These are phyloP conservation scores for Apodemia duryi DNA, from an alignment of 2,888 invertebrate species.

Conservation along the genomic window DNA sequence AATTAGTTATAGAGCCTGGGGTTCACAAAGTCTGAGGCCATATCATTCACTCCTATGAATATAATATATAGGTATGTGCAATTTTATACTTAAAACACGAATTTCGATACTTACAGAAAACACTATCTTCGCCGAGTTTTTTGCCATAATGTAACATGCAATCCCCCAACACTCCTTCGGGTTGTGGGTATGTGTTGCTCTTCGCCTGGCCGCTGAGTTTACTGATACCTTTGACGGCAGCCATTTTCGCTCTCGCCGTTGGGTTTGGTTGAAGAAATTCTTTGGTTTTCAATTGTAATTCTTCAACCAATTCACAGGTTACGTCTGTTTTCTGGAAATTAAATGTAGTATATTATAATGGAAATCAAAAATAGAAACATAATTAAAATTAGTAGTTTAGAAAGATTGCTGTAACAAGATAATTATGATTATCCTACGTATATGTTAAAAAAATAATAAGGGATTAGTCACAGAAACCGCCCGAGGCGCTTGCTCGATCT, in stretches of 20 bases:
- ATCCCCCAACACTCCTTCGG: conserved; percentile 98
- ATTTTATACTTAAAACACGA: too few relatives aligned
- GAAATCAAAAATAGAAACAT: not conserved
- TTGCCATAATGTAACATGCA: conserved; percentile 97
- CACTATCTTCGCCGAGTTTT: conserved; percentile 96
- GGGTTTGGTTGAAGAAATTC: conserved; percentile 99
- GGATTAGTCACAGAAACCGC: too few relatives aligned
- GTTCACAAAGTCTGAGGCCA: too few relatives aligned
- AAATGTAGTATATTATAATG: conserved; percentile 9
- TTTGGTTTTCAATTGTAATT: conserved; percentile 97
- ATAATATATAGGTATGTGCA: too few relatives aligned
- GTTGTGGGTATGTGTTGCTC: conserved; percentile 98
- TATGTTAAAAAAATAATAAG: too few relatives aligned
- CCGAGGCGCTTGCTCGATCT: too few relatives aligned
- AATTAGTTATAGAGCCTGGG: too few relatives aligned
- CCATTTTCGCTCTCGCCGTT: conserved; percentile 96
- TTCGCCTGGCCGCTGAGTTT: conserved; percentile 98
- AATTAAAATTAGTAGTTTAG: not conserved
- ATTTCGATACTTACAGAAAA: conserved; percentile 84
- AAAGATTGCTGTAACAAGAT: not conserved
- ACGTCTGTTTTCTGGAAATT: conserved; percentile 95
- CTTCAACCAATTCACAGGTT: conserved; percentile 97
- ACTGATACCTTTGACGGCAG: conserved; percentile 96
- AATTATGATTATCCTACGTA: not conserved
- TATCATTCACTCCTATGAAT: too few relatives aligned